These are phyloP conservation scores for Triplophysa siluroides DNA, from an alignment of 2,113 vertebrate species.

Conservation along the genomic window DNA sequence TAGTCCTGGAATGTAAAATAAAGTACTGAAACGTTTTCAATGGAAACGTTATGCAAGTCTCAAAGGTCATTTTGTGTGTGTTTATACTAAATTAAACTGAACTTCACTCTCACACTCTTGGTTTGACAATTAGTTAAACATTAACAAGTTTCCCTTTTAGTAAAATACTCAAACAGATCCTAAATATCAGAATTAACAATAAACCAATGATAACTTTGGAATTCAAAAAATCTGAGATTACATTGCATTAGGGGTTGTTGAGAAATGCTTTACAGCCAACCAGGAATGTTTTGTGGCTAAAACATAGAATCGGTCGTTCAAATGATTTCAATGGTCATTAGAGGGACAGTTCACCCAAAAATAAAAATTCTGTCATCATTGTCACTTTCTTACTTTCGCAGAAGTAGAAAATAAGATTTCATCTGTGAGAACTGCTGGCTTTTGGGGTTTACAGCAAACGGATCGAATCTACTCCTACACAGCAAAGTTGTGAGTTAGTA, in stretches of 20 bases:
- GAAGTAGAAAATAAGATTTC: neutral
- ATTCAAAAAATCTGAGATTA: neutral
- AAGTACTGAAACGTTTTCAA: neutral
- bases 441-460: neutral
- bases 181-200: neutral
- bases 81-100: neutral
- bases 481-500: neutral
- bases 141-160: conserved; percentile 7
- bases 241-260: neutral
- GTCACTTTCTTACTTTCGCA: too few relatives aligned
- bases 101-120: neutral
- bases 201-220: neutral
- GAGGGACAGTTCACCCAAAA: too few relatives aligned
- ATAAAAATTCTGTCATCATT: too few relatives aligned
- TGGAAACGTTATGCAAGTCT: neutral
- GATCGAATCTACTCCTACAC: neutral
- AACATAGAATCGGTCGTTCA: neutral
- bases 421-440: neutral
- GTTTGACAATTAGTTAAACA: neutral
- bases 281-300: neutral
- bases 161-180: neutral
- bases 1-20: neutral
- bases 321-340: neutral
- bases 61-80: conserved; percentile 16
- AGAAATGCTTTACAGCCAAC: neutral